A percentile compares a stretch with the other conserved stretches of the same genome.
phyloP scores from a whole-genome alignment of 2,797 vertebrate species.

The Peromyscus nudipes region DNA sequence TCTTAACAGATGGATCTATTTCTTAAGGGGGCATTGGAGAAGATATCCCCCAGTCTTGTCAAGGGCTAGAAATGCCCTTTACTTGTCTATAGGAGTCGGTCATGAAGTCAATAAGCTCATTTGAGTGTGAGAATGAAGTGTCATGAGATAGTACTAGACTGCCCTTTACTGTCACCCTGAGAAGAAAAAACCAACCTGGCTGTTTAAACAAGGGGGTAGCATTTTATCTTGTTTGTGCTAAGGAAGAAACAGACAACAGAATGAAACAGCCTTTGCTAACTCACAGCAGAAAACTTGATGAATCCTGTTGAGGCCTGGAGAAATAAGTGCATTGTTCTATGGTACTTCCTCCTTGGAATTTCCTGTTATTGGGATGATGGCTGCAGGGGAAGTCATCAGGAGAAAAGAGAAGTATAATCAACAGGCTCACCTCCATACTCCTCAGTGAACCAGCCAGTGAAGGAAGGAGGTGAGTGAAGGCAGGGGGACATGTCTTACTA shows the following conservation, averaged over 20 bases:
- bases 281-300: conserved; percentile 16
- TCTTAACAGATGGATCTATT: neutral
- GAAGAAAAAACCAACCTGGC: conserved; percentile 9
- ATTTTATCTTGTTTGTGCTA: conserved; percentile 39
- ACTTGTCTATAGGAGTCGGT: conserved; percentile 19
- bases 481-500: neutral
- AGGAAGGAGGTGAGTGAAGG: neutral
- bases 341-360: conserved; percentile 45
- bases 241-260: neutral
- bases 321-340: neutral
- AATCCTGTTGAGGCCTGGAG: conserved; percentile 25
- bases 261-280: conserved; percentile 44
- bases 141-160: neutral
- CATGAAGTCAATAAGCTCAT: conserved; percentile 34
- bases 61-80: neutral
- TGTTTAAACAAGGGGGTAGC: neutral
- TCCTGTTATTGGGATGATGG: neutral
- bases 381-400: neutral
- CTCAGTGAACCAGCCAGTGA: too few relatives aligned
- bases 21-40: conserved; percentile 2
- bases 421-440: neutral
- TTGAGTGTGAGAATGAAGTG: conserved; percentile 33
- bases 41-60: conserved; percentile 18
- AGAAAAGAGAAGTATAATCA: neutral
- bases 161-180: neutral